Percentiles rank a stretch among this genome's conserved stretches.
Conservation (phyloP, 2,113 vertebrate species). For the Elephantulus edwardii region DNA sequence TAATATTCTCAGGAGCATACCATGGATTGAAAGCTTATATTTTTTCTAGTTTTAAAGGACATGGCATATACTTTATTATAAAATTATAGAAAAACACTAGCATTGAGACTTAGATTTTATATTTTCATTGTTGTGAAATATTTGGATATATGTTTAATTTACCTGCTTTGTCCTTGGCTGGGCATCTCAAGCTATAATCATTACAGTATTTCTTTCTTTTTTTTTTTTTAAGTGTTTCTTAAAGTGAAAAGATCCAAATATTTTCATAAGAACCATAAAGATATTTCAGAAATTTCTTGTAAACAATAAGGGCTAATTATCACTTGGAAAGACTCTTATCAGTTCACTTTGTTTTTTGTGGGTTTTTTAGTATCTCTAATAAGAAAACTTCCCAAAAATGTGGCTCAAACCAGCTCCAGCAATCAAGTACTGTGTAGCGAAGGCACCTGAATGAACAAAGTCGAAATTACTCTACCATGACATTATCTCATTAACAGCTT, state of each 20-base stretch:
- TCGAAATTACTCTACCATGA: not conserved
- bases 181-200: not conserved
- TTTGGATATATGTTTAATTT: not conserved
- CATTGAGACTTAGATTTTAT: not conserved
- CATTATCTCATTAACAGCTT: not conserved
- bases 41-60: not conserved
- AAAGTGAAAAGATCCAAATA: not conserved
- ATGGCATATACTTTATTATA: not conserved
- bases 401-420: not conserved
- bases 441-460: not conserved
- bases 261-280: constrained; percentile 1
- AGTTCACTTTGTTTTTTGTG: not conserved
- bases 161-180: not conserved
- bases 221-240: not conserved
- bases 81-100: not conserved
- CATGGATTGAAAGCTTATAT: not conserved
- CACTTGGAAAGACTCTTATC: not conserved
- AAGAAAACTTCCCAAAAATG: not conserved
- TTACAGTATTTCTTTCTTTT: not conserved
- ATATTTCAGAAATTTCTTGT: not conserved
- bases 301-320: not conserved
- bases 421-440: not conserved
- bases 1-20: not conserved
- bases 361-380: no score
- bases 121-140: not conserved